Conservation (phyloP, 2,888 invertebrate species). For the Platypus cylindrus region DNA sequence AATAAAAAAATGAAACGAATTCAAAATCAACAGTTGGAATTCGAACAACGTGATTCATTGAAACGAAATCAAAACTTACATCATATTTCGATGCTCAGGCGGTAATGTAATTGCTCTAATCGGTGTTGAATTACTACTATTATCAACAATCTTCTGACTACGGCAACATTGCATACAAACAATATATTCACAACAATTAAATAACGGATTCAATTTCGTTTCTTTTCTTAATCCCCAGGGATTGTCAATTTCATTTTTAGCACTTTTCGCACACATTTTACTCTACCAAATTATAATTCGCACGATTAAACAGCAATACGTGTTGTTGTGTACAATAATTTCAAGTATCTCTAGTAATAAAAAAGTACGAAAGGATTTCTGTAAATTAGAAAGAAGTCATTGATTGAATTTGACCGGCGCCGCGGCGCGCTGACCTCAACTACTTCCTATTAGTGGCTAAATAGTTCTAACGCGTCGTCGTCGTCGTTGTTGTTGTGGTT, state of each 20-base stretch:
- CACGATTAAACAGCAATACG: too few species aligned
- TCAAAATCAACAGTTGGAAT: constrained; percentile 1
- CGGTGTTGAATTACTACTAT: constrained; percentile 22
- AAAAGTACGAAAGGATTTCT: constrained; percentile 4
- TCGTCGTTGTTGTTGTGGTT: constrained; percentile 8
- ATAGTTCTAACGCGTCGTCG: too few species aligned
- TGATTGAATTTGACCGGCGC: constrained; percentile 27
- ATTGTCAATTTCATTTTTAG: constrained; percentile 17
- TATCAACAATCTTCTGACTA: constrained; percentile 20
- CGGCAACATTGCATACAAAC: constrained; percentile 20
- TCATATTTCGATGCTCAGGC: too few species aligned
- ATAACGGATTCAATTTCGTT: constrained; percentile 8
- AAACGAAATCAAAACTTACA: constrained; percentile 1
- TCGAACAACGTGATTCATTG: neutral
- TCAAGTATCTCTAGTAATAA: too few species aligned
- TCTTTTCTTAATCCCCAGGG: constrained; percentile 23
- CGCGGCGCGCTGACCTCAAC: constrained; percentile 26
- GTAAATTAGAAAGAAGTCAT: constrained; percentile 20
- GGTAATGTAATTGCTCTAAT: constrained; percentile 27
- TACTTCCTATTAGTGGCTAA: too few species aligned
- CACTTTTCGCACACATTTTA: constrained; percentile 19
- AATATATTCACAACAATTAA: constrained; percentile 8
- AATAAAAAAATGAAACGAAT: too few species aligned
- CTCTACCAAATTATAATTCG: too few species aligned
- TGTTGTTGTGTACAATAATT: too few species aligned